Base-by-base conservation (phyloP, 37 sponge, comb jelly and placozoan genomes). In the Cliona cf. orientalis region DNA sequence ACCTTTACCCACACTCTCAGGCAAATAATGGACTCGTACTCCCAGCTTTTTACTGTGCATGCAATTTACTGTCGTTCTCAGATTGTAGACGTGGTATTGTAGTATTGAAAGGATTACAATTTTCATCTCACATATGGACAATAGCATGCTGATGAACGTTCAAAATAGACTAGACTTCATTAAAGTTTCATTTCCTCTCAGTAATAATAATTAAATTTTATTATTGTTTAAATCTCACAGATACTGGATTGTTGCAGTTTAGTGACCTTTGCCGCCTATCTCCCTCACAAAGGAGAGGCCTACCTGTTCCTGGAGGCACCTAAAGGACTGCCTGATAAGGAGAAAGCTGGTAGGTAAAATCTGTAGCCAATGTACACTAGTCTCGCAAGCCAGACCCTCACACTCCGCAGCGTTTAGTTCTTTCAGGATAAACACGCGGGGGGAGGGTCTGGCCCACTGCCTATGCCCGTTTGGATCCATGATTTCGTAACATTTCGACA, bases 291-390 rank as follows among this genome's bases (percentile, higher is more conserved):
- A 5, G 83, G 76, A 3, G 85, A 81, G 67, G 92, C 95, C 14
- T 86, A 80, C 75, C 81, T 95, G 71, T 86, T 95, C 71, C 37
- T 95, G 7, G 95, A 95, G 67, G 89, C 91, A 40, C 92, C 92
- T 26, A 66, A 84, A 60, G 95, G 91, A 14, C 74, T 87, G 36
- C 89, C 87, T 5, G 63, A 43, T 63, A 77, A 40, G 34, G 89
- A 88, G 31, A 56, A 88, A 64, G 46, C 78, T 75, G 90, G 94
- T 62, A n/a, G n/a, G n/a, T 88, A 61, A 26, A 62, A 25, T 43
- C 43, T 44, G 3, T 36, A 5, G 28, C 17, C 22, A 61, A 22
- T 61, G 28, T 61, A 25, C 28, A 12, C n/a, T 12, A n/a, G n/a
- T n/a, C n/a, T n/a, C n/a, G n/a, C n/a, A n/a, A n/a, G n/a, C n/a